Percentiles rank a stretch among this genome's conserved stretches.
Evolutionary conservation across 2,113 vertebrate genomes (phyloP).

Genomic region (Cyprinodon variegatus): DNA sequence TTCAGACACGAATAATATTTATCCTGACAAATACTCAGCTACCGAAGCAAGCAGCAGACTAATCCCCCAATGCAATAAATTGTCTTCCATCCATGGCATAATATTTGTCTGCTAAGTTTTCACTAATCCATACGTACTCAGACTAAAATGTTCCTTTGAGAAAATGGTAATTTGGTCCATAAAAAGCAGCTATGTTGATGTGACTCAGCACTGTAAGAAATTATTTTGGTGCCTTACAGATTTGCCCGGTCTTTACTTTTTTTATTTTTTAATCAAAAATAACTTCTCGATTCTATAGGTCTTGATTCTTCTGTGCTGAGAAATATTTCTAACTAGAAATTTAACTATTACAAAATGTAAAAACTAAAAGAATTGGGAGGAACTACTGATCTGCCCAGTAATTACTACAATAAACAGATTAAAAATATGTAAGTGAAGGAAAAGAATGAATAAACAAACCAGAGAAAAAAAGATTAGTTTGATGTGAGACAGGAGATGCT

Average conservation of each 20-base stretch:
- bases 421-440: background rate
- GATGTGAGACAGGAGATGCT: slow-evolving; percentile 46
- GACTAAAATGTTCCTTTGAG: slow-evolving; percentile 46
- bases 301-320: background rate
- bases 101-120: slow-evolving; percentile 57
- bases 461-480: slow-evolving; percentile 5
- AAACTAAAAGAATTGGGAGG: slow-evolving; percentile 6
- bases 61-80: slow-evolving; percentile 68
- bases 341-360: background rate
- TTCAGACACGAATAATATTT: slow-evolving; percentile 60
- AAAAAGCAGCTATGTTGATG: background rate
- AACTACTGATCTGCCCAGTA: slow-evolving; percentile 26
- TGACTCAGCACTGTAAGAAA: background rate
- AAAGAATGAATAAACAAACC: background rate
- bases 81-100: slow-evolving; percentile 54
- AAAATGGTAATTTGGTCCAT: slow-evolving; percentile 27
- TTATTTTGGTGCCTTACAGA: background rate
- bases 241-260: background rate
- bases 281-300: background rate
- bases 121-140: slow-evolving; percentile 60
- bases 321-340: background rate
- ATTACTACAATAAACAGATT: slow-evolving; percentile 2
- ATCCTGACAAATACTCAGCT: slow-evolving; percentile 61
- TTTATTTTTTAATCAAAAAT: background rate
- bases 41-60: slow-evolving; percentile 51